These are phyloP conservation scores for Coendou prehensilis DNA, from an alignment of 2,797 vertebrate species.

Conservation along the genomic window DNA sequence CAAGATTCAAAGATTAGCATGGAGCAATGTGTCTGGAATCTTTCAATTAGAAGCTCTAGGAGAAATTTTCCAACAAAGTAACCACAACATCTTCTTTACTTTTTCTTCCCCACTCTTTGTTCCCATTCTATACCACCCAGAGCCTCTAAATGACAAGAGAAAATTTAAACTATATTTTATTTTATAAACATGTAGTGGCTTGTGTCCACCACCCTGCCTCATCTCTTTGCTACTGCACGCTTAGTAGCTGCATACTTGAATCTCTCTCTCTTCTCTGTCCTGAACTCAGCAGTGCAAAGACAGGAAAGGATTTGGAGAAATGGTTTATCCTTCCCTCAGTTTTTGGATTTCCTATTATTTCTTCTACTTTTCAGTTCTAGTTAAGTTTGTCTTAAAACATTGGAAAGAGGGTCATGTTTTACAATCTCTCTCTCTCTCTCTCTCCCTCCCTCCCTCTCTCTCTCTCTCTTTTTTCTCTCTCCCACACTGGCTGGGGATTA, in stretches of 20 bases:
- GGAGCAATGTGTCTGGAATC: not conserved
- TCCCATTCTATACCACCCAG: too few relatives aligned
- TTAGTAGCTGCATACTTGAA: not conserved
- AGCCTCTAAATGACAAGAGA: not conserved
- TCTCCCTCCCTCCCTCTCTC: not conserved
- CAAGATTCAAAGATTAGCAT: slow-evolving; percentile 43
- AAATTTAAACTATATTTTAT: not conserved
- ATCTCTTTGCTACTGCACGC: not conserved
- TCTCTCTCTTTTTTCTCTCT: not conserved
- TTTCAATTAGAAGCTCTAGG: not conserved
- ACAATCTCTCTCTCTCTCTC: not conserved
- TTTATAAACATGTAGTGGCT: not conserved
- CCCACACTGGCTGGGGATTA: not conserved
- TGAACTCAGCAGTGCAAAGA: not conserved
- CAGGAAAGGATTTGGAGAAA: not conserved
- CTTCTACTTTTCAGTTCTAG: not conserved
- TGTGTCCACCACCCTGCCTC: not conserved
- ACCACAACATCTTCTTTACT: not conserved
- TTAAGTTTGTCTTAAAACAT: not conserved
- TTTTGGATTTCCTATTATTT: not conserved
- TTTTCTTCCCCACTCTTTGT: not conserved
- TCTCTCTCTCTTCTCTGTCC: too few relatives aligned
- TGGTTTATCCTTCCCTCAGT: not conserved
- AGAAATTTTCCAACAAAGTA: not conserved
- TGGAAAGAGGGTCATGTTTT: not conserved